Evolutionary conservation across 2,888 invertebrate genomes (phyloP).

Genomic region (Dastarcus helophoroides): DNA sequence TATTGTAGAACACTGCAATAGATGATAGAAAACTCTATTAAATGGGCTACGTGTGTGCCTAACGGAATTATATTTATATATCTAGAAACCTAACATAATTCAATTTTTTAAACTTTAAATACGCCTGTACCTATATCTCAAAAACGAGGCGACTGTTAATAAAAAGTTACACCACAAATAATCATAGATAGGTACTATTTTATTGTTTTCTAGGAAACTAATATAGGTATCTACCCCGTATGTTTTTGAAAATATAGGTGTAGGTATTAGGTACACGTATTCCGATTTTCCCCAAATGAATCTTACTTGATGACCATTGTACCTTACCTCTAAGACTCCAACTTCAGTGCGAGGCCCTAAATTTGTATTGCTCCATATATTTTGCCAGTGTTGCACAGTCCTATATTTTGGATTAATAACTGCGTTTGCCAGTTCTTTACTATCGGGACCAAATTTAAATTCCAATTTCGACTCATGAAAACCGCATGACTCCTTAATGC

Average conservation of each 20-base stretch:
- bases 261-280: neutral
- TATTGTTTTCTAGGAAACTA: too few species aligned
- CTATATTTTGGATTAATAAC: constrained; percentile 5
- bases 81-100: too few species aligned
- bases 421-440: constrained; percentile 4
- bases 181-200: too few species aligned
- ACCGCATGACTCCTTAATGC: constrained; percentile 1
- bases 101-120: too few species aligned
- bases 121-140: too few species aligned
- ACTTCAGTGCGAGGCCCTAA: constrained; percentile 3
- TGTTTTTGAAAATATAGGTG: too few species aligned
- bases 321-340: constrained; percentile 5
- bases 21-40: neutral
- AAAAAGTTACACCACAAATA: too few species aligned
- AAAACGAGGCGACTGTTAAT: too few species aligned
- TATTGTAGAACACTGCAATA: constrained; percentile 1
- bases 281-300: neutral
- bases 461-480: constrained; percentile 3
- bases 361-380: constrained; percentile 4
- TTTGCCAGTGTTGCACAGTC: constrained; percentile 5
- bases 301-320: neutral
- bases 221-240: too few species aligned
- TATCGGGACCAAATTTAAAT: constrained; percentile 3
- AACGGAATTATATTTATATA: too few species aligned
- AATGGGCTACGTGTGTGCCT: neutral